Percentiles rank a stretch among this genome's conserved stretches.
Conservation (phyloP, 2,888 invertebrate species). For the Chrysotoxum bicinctum region DNA sequence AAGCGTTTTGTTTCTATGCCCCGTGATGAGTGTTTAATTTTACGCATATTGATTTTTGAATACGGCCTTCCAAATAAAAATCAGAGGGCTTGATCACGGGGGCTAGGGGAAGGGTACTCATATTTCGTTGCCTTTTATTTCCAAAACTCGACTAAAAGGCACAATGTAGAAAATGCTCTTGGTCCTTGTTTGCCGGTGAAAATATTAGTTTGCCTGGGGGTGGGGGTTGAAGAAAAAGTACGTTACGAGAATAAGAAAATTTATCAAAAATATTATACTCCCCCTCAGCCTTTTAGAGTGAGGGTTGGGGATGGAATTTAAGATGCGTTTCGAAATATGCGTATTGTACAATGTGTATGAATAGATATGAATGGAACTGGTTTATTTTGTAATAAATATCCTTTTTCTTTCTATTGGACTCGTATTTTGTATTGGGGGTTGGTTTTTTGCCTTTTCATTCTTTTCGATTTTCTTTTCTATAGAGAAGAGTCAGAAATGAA, state of each 20-base stretch:
- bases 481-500: slow-evolving; percentile 28
- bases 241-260: slow-evolving; percentile 54
- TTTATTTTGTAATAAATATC: slow-evolving; percentile 67
- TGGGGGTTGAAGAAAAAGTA: not conserved
- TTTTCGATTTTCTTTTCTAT: not conserved
- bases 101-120: slow-evolving; percentile 34
- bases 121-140: slow-evolving; percentile 55
- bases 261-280: slow-evolving; percentile 21
- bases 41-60: slow-evolving; percentile 71
- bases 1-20: slow-evolving; percentile 1
- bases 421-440: slow-evolving; percentile 3
- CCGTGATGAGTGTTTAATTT: slow-evolving; percentile 63
- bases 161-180: slow-evolving; percentile 41
- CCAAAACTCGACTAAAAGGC: slow-evolving; percentile 21
- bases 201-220: not conserved
- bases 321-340: slow-evolving; percentile 53
- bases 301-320: slow-evolving; percentile 53
- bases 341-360: slow-evolving; percentile 22
- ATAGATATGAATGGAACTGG: slow-evolving; percentile 59
- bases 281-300: too few species aligned
- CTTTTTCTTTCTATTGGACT: slow-evolving; percentile 42
- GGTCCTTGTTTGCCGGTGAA: slow-evolving; percentile 19
- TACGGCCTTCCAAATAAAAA: not conserved
- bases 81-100: not conserved
- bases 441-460: slow-evolving; percentile 18